Evolutionary conservation across 2,888 invertebrate genomes (phyloP), one percentile per base, ranked within the genome.

Genomic region (Hirtodrosophila confusa): DNA sequence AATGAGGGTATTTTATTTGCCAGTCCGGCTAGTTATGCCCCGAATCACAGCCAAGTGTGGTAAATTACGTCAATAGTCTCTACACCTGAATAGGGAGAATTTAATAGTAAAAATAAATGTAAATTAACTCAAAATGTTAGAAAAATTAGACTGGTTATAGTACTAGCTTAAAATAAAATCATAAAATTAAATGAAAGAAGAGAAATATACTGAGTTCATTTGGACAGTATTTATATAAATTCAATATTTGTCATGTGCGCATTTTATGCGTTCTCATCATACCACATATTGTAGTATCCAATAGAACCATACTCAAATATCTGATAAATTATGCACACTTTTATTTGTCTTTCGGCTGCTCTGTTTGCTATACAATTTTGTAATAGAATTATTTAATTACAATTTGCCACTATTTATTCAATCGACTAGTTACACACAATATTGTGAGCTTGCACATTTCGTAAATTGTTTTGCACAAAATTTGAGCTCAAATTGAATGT

Each of bases 361-460:
- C 8, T 63, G 48, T 66, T 70, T 68, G 55, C 51, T 44, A 43
- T 84, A 66, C 63, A 71, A 84, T 78, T 87, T 64, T 29, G 43
- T 54, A 47, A 68, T 71, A 58, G 64, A 71, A 83, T 74, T 82
- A 86, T 83, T 79, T 86, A 86, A 83, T 83, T 79, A 69, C 64
- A 83, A 83, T 68, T 54, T 67, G 36, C 60, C 51, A 51, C 29
- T 84, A 70, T 80, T 80, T 80, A 58, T 71, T 64, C 64, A 80
- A 70, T 74, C 61, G 65, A 64, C 63, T 40, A n/a, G 36, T 27
- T 33, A 41, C 47, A 58, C 49, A 27, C 63, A 41, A 31, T 31
- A 31, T 29, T 63, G 11, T 24, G 47, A 35, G 39, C 37, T 45
- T 7, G 33, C 29, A 39, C 58, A 61, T 49, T 43, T 12, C 31